phyloP scores from a whole-genome alignment of 2,113 vertebrate genomes.

The Pseudonaja textilis region DNA sequence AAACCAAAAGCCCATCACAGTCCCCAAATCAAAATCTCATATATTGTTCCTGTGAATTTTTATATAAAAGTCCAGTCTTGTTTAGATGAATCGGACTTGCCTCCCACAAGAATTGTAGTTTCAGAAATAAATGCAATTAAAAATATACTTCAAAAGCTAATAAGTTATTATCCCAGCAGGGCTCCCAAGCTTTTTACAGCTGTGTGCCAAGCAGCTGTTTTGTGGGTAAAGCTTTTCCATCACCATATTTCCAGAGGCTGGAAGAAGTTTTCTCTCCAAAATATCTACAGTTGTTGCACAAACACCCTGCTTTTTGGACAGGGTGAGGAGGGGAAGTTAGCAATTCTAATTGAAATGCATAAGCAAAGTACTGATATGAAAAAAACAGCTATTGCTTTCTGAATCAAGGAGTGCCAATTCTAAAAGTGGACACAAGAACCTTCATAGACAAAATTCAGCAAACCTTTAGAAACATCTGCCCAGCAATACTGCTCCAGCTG shows the following conservation, averaged over 20 bases:
- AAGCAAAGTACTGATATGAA: neutral
- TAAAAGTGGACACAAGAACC: neutral
- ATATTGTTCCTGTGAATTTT: neutral
- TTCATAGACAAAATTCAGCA: neutral
- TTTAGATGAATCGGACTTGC: neutral
- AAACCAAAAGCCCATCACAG: neutral
- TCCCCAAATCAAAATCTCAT: neutral
- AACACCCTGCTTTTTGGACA: neutral
- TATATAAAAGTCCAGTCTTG: neutral
- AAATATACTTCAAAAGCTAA: neutral
- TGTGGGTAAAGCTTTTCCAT: neutral
- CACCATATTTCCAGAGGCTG: neutral
- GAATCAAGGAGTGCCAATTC: neutral
- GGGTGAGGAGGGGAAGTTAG: neutral
- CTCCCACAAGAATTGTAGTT: neutral
- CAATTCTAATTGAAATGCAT: neutral
- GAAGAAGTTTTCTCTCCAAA: neutral
- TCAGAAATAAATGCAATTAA: neutral
- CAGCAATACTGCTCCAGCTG: neutral
- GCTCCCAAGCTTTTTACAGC: neutral
- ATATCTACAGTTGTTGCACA: neutral
- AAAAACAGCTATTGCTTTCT: neutral
- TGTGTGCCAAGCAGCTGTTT: neutral
- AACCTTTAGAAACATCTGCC: neutral
- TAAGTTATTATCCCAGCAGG: neutral